A percentile compares a stretch with the other conserved stretches of the same genome.
Conservation (phyloP, 2,888 invertebrate genomes). For the Drosophila recens region DNA sequence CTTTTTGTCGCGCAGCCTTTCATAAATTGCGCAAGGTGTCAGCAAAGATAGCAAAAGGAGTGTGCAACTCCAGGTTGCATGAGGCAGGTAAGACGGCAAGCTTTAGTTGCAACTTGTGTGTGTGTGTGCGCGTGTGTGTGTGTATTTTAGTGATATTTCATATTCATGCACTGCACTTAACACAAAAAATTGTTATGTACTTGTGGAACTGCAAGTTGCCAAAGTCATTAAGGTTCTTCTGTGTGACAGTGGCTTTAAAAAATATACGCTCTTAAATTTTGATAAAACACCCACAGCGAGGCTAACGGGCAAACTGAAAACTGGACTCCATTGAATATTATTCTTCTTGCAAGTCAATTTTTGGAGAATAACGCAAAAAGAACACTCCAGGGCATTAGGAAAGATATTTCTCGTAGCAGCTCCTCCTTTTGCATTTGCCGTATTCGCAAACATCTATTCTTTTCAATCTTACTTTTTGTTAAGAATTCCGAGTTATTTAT, state of each 20-base stretch:
- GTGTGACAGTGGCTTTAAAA: constrained; percentile 39
- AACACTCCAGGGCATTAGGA: constrained; percentile 12
- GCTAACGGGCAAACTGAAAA: constrained; percentile 4
- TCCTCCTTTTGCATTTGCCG: neutral
- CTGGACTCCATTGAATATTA: constrained; percentile 49
- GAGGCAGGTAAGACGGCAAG: constrained; percentile 46
- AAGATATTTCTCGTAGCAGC: constrained; percentile 14
- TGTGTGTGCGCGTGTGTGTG: constrained; percentile 9
- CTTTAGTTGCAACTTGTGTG: constrained; percentile 7
- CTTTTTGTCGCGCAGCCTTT: constrained; percentile 46
- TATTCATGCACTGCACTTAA: constrained; percentile 61
- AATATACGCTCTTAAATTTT: constrained; percentile 25
- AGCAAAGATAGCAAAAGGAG: constrained; percentile 63
- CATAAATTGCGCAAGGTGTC: constrained; percentile 78
- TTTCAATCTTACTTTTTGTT: constrained; percentile 1
- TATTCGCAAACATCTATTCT: neutral
- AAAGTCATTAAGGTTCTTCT: constrained; percentile 65
- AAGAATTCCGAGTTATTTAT: constrained; percentile 24
- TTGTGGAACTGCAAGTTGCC: constrained; percentile 59
- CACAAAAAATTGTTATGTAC: constrained; percentile 58
- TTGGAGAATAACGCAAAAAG: constrained; percentile 7
- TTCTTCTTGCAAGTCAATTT: constrained; percentile 35
- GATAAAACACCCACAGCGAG: constrained; percentile 17
- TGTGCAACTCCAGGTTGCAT: constrained; percentile 36
- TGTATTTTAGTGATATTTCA: constrained; percentile 62